Conservation (phyloP, 2,888 invertebrate species). For the Nephrotoma guestfalica region DNA sequence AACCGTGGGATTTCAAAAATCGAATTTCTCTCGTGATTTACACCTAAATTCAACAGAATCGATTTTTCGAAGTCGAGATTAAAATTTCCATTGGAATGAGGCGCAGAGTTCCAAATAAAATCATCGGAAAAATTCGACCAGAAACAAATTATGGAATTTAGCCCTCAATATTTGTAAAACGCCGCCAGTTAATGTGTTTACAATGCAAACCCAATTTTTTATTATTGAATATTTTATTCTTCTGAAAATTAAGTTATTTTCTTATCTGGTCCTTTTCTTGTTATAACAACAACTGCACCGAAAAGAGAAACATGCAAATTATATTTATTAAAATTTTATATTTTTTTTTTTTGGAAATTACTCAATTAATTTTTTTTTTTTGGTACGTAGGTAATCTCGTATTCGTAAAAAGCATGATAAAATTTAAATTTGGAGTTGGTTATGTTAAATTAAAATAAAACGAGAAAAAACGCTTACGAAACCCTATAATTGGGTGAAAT, state of each 20-base stretch:
- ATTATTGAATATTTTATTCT: neutral
- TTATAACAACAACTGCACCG: neutral
- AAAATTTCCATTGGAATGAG: too few relatives aligned
- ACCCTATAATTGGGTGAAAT: neutral
- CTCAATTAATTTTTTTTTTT: neutral
- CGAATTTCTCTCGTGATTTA: too few relatives aligned
- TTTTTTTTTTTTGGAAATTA: neutral
- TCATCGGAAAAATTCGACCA: too few relatives aligned
- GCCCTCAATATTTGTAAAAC: too few relatives aligned
- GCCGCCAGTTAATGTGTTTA: too few relatives aligned
- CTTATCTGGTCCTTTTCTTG: neutral
- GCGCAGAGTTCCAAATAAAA: too few relatives aligned
- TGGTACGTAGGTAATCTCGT: neutral
- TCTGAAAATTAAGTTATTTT: neutral
- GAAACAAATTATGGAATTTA: too few relatives aligned
- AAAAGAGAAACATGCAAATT: neutral
- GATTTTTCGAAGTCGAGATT: too few relatives aligned
- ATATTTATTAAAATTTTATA: neutral
- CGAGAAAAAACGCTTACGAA: neutral
- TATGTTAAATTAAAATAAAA: neutral
- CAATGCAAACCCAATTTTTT: too few relatives aligned
- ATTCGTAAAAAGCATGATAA: neutral
- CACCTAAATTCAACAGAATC: too few relatives aligned
- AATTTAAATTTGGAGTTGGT: neutral
- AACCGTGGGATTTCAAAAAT: too few relatives aligned